These are phyloP conservation scores for Lagorchestes hirsutus DNA, from an alignment of 2,797 vertebrate genomes.

Conservation along the genomic window DNA sequence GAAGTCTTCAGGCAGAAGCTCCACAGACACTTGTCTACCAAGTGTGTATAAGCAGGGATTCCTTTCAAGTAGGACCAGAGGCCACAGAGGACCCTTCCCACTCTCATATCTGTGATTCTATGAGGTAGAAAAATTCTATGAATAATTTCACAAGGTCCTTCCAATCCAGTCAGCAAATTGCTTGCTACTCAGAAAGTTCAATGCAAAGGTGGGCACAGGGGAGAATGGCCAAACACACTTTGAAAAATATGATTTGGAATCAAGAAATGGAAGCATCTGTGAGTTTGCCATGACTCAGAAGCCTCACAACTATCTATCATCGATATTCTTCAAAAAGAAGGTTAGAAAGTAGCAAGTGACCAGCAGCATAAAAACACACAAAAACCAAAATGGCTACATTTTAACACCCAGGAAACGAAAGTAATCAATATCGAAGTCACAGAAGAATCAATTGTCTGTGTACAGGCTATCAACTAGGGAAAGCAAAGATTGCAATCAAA, in stretches of 20 bases:
- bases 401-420: background rate
- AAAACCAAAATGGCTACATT: background rate
- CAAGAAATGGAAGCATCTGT: background rate
- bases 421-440: background rate
- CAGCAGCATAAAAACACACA: background rate
- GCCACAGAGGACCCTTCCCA: background rate
- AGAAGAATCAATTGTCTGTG: background rate
- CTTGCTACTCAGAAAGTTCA: background rate
- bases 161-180: background rate
- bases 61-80: background rate
- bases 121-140: background rate
- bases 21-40: background rate
- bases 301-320: background rate
- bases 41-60: background rate
- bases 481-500: background rate
- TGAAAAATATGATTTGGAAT: background rate
- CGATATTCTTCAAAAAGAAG: too few species aligned
- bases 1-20: background rate
- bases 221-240: background rate
- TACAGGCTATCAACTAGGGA: background rate
- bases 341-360: background rate
- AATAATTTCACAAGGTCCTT: background rate
- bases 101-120: background rate
- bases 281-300: background rate
- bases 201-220: background rate